Conservation (phyloP, 2,888 invertebrate genomes). For the Diadegma fenestrale region DNA sequence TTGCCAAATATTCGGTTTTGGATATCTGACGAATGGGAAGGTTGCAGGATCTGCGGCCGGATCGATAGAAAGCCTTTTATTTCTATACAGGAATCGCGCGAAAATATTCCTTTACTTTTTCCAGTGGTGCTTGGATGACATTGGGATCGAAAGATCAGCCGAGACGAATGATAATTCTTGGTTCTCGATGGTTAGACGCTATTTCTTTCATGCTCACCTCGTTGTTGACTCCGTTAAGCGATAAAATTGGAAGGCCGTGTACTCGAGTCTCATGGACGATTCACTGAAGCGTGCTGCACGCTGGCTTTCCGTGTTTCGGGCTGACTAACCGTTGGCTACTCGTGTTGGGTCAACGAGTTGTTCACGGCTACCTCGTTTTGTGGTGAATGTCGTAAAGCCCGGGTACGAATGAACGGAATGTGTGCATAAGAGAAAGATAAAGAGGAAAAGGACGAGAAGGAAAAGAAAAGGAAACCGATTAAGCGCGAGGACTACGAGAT, state of each 20-base stretch:
- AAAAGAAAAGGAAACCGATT: conserved; percentile 2
- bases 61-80: not conserved
- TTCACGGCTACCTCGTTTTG: conserved; percentile 26
- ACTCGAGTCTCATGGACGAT: conserved; percentile 25
- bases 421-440: conserved; percentile 19
- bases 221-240: conserved; percentile 38
- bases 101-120: not conserved
- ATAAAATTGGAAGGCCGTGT: conserved; percentile 25
- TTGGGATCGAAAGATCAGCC: not conserved
- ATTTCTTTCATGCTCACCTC: conserved; percentile 6
- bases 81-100: not conserved
- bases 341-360: conserved; percentile 49
- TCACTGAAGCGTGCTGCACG: conserved; percentile 54
- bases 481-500: conserved; percentile 31
- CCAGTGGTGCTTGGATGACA: not conserved
- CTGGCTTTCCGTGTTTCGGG: conserved; percentile 57
- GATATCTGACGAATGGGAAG: not conserved
- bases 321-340: conserved; percentile 53
- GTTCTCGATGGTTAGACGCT: conserved; percentile 5
- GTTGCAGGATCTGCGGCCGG: not conserved
- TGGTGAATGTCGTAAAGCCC: conserved; percentile 55
- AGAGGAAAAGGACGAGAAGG: conserved; percentile 9
- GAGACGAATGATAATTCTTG: not conserved
- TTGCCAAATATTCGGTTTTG: not conserved
- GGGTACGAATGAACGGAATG: conserved; percentile 35